Conservation (phyloP, 1,140 invertebrate species). For the Neodiprion pinetum region DNA sequence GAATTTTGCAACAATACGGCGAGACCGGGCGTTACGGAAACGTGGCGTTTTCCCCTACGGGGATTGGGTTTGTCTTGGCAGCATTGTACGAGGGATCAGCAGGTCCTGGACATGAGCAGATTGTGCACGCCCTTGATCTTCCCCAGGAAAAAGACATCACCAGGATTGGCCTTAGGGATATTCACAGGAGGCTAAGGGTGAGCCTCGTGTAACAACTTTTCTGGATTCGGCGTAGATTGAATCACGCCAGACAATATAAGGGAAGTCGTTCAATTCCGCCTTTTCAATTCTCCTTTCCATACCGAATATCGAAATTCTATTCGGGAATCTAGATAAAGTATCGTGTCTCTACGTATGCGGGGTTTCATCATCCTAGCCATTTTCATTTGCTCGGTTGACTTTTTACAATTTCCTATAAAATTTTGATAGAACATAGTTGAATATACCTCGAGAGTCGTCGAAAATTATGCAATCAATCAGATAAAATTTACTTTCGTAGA, state of each 20-base stretch:
- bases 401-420: background rate
- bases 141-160: conserved; percentile 74
- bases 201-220: conserved; percentile 39
- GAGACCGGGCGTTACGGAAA: conserved; percentile 76
- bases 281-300: background rate
- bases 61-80: conserved; percentile 76
- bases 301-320: background rate
- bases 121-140: conserved; percentile 70
- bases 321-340: background rate
- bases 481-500: conserved; percentile 64
- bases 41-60: conserved; percentile 84
- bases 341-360: too few species aligned
- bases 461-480: background rate
- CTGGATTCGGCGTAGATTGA: conserved; percentile 12
- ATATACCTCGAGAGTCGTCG: background rate
- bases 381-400: background rate
- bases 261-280: conserved; percentile 11
- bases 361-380: too few species aligned
- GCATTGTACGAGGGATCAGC: conserved; percentile 79
- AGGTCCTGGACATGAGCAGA: conserved; percentile 72
- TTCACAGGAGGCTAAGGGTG: conserved; percentile 77
- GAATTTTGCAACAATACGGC: conserved; percentile 64
- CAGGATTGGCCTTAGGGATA: conserved; percentile 79
- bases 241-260: background rate
- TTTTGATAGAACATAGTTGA: background rate